These are phyloP conservation scores for Stylophora pistillata DNA, from an alignment of 64 coral and sea anemone genomes.

Conservation along the genomic window DNA sequence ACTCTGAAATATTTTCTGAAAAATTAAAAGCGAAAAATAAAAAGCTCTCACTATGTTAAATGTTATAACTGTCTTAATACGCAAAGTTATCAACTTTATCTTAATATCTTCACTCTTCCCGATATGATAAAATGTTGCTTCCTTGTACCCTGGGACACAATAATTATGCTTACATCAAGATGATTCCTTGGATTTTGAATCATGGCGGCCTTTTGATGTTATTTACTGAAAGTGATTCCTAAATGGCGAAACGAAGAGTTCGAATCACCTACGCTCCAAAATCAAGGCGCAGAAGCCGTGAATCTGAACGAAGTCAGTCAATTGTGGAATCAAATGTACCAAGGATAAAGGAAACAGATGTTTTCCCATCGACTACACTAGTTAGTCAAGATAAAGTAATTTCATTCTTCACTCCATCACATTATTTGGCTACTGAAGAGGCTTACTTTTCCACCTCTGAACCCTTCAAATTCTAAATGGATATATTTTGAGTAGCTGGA, in stretches of 20 bases:
- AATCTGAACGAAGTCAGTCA: not conserved
- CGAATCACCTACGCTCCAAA: slow-evolving; percentile 29
- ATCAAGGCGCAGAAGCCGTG: slow-evolving; percentile 14
- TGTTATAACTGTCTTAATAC: too few species aligned
- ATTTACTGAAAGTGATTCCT: not conserved
- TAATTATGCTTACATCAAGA: too few species aligned
- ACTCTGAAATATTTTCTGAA: too few species aligned
- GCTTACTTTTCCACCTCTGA: too few species aligned
- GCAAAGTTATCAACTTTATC: not conserved
- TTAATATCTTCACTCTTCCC: not conserved
- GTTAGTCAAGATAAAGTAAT: not conserved
- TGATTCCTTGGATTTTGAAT: slow-evolving; percentile 1
- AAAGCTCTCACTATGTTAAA: too few species aligned
- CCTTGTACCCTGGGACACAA: too few species aligned
- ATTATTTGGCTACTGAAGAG: too few species aligned
- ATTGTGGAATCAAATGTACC: not conserved
- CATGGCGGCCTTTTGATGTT: not conserved
- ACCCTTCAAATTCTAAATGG: too few species aligned
- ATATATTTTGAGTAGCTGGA: too few species aligned
- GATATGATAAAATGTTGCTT: not conserved
- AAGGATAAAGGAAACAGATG: not conserved
- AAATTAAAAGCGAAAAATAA: too few species aligned
- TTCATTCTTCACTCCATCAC: too few species aligned
- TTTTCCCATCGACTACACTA: too few species aligned
- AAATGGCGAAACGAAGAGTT: slow-evolving; percentile 10